Percentiles rank a stretch among this genome's conserved stretches.
Evolutionary conservation across 64 coral and sea anemone species (phyloP).

Genomic region (Dendrophyllia cribrosa): DNA sequence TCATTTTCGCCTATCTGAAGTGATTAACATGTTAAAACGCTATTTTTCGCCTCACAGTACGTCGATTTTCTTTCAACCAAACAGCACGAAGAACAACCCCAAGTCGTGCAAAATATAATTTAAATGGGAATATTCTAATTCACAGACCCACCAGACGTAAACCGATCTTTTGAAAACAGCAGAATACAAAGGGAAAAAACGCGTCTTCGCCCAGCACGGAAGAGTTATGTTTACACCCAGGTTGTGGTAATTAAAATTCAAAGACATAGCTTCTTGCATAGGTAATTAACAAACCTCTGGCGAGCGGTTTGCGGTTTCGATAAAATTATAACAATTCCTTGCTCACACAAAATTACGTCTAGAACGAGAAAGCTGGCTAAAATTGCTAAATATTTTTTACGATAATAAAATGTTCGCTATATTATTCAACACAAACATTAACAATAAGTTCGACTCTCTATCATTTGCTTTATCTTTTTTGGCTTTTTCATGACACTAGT

Average conservation of each 20-base stretch:
- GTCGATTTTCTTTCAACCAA: background rate
- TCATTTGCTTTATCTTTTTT: background rate
- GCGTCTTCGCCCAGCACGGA: background rate
- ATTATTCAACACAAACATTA: background rate
- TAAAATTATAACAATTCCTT: conserved; percentile 24
- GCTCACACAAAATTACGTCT: background rate
- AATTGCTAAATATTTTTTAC: background rate
- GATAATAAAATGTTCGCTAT: background rate
- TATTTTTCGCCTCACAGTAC: background rate
- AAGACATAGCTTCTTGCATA: conserved; percentile 4
- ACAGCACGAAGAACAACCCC: background rate
- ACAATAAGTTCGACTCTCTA: background rate
- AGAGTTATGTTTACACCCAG: background rate
- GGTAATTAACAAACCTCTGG: conserved; percentile 21
- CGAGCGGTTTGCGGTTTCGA: background rate
- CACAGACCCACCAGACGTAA: background rate
- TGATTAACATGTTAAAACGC: background rate
- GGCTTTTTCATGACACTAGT: background rate
- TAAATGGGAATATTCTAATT: background rate
- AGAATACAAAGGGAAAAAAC: background rate
- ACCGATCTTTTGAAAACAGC: conserved; percentile 34
- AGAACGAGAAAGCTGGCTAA: background rate
- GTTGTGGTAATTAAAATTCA: background rate
- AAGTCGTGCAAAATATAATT: background rate
- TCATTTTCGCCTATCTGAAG: background rate